A percentile compares a stretch with the other conserved stretches of the same genome.
These are phyloP conservation scores for Tetragnatha versicolor DNA, from an alignment of 1,140 invertebrate species.

Conservation along the genomic window DNA sequence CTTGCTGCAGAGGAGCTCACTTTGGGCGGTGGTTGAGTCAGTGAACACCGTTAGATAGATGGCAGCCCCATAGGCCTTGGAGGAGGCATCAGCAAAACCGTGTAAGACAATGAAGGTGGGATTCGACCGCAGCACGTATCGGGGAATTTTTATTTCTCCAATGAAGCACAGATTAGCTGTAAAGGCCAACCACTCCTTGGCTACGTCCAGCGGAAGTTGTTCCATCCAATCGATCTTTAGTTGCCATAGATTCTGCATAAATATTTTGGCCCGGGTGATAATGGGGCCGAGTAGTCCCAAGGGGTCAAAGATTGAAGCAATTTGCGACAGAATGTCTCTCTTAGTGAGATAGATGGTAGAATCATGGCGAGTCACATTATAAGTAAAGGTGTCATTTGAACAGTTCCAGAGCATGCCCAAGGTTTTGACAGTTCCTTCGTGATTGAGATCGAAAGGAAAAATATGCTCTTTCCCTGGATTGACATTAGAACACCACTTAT, in stretches of 20 bases:
- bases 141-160: too few species aligned
- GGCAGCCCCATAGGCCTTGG: background rate
- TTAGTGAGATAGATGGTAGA: background rate
- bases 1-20: background rate
- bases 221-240: background rate
- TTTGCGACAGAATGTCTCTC: background rate
- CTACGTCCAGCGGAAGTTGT: background rate
- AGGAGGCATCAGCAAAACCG: background rate
- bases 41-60: background rate
- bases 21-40: background rate
- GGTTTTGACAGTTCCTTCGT: background rate
- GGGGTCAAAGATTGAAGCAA: constrained; percentile 7
- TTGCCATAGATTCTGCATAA: background rate
- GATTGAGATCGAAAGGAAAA: background rate
- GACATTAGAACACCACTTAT: constrained; percentile 64
- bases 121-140: too few species aligned
- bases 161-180: too few species aligned
- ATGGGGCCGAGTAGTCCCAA: background rate
- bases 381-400: background rate
- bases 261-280: background rate
- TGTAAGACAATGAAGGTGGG: too few species aligned
- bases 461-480: too few species aligned
- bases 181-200: background rate
- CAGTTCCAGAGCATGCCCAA: background rate
- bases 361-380: background rate